phyloP scores from a whole-genome alignment of 1,140 invertebrate species.

The Hylaeus volcanicus region DNA sequence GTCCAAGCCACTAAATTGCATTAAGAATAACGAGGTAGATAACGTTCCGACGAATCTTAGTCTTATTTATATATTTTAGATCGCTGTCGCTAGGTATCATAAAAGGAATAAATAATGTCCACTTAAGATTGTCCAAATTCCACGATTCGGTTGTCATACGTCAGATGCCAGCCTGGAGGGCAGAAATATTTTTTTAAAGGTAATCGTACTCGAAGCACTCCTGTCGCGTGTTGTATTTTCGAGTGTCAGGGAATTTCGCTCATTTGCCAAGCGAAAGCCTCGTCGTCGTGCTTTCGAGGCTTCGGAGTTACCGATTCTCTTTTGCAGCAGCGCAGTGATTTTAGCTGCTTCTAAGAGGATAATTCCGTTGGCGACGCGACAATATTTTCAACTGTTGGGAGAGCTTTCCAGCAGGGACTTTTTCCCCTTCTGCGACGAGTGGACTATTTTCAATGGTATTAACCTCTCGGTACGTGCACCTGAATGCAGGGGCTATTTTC shows the following conservation, averaged over 20 bases:
- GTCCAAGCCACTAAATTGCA: no score
- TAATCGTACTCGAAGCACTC: background rate
- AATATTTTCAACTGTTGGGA: constrained; percentile 17
- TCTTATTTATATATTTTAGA: no score
- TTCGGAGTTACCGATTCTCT: constrained; percentile 16
- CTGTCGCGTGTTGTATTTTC: background rate
- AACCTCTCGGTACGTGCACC: background rate
- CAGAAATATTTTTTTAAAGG: background rate
- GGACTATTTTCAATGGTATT: constrained; percentile 10
- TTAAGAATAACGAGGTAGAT: no score
- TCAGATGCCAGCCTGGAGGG: no score
- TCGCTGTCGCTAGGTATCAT: background rate
- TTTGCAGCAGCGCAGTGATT: constrained; percentile 13
- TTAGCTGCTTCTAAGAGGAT: constrained; percentile 2
- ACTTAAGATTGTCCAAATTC: background rate
- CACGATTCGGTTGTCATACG: no score
- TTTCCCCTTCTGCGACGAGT: background rate
- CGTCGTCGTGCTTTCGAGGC: background rate
- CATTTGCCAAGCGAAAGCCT: background rate
- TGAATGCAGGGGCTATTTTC: no score
- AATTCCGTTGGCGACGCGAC: background rate
- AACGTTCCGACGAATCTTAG: no score
- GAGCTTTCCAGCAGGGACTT: constrained; percentile 3
- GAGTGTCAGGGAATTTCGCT: background rate
- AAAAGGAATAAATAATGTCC: background rate